These are phyloP conservation scores for Cosmopolites sordidus DNA, from an alignment of 2,888 invertebrate species.

Conservation along the genomic window DNA sequence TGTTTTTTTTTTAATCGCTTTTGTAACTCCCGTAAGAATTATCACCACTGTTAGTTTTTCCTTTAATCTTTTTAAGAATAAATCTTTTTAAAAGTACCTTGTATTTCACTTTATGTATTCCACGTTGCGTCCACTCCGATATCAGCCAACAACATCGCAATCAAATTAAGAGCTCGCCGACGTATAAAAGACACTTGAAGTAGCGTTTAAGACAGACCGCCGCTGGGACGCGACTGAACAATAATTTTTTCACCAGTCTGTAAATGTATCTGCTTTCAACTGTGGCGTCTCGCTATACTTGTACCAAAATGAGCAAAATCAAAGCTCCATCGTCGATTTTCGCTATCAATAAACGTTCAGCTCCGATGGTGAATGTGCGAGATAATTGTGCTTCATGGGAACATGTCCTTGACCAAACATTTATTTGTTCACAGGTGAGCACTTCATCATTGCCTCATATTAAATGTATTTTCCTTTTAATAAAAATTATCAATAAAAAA, in stretches of 20 bases:
- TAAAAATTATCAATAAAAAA: no score
- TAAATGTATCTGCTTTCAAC: slow-evolving; percentile 25
- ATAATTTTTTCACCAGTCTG: slow-evolving; percentile 21
- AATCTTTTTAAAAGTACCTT: no score
- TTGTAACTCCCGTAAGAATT: no score
- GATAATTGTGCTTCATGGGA: neutral
- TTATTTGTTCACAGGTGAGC: no score
- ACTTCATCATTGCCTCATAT: no score
- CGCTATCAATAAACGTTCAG: slow-evolving; percentile 15
- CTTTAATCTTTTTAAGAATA: no score
- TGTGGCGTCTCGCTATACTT: slow-evolving; percentile 23
- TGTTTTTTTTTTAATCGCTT: no score
- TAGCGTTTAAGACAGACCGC: slow-evolving; percentile 8
- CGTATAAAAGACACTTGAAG: slow-evolving; percentile 13
- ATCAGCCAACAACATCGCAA: slow-evolving; percentile 4
- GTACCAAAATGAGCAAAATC: slow-evolving; percentile 18
- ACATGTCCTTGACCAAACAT: no score
- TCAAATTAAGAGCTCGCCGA: slow-evolving; percentile 11
- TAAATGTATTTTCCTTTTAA: no score
- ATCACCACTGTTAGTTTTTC: no score
- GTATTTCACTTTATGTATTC: no score
- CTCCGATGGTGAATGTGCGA: slow-evolving; percentile 13
- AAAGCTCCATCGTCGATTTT: slow-evolving; percentile 9
- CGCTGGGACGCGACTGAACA: slow-evolving; percentile 16
- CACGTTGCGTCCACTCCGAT: no score